Evolutionary conservation across 2,888 invertebrate genomes (phyloP).

Genomic region (Agrilus biguttatus): DNA sequence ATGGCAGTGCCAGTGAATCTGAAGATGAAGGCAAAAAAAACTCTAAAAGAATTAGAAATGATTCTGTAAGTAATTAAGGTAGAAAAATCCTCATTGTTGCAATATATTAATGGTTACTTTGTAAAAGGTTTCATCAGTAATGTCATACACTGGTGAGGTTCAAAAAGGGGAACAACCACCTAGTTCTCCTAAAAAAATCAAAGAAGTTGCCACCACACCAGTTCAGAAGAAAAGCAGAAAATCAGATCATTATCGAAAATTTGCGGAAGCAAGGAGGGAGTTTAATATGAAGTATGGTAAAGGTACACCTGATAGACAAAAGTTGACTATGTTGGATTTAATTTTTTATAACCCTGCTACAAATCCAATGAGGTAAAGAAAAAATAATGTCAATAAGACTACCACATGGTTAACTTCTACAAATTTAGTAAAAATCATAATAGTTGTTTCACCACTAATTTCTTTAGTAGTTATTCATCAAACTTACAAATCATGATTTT

Average conservation of each 20-base stretch:
- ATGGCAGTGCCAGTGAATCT: constrained; percentile 52
- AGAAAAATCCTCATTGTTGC: constrained; percentile 5
- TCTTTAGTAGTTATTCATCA: too few species aligned
- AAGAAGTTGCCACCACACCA: constrained; percentile 12
- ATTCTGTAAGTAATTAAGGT: constrained; percentile 20
- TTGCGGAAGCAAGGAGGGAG: constrained; percentile 39
- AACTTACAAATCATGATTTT: too few species aligned
- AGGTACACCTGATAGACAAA: constrained; percentile 43
- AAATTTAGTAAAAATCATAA: too few species aligned
- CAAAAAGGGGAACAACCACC: constrained; percentile 11
- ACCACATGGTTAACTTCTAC: too few species aligned
- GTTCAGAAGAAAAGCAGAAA: constrained; percentile 23
- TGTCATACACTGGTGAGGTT: constrained; percentile 16
- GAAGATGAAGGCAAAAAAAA: constrained; percentile 42
- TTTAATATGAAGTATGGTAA: constrained; percentile 37
- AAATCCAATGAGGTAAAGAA: constrained; percentile 56
- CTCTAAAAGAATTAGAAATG: constrained; percentile 26
- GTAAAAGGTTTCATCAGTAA: constrained; percentile 21
- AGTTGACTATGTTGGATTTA: constrained; percentile 80
- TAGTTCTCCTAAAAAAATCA: constrained; percentile 6
- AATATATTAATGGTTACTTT: constrained; percentile 2
- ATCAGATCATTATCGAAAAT: constrained; percentile 36
- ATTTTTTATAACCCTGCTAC: constrained; percentile 78
- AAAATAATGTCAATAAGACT: too few species aligned
- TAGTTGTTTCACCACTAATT: too few species aligned